Base-by-base conservation (phyloP, 2,888 invertebrate species). In the Nemotelus nigrinus region DNA sequence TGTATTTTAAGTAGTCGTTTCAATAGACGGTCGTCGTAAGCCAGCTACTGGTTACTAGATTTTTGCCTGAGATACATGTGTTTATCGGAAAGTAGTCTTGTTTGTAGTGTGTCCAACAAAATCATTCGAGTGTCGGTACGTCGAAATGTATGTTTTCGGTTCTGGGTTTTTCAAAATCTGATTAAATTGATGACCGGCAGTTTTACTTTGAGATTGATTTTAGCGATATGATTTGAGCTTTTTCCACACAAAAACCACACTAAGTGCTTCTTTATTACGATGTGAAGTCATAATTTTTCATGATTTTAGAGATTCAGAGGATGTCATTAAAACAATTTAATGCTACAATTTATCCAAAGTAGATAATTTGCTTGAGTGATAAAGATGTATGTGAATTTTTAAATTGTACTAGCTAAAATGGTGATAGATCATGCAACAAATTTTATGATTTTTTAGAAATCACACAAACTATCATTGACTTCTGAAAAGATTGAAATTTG, bases 151-250 rank as follows among this genome's bases (percentile, higher is more conserved):
- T n/a, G n/a, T 67, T 6, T 25, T 57, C 25, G 57, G 10, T 4
- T 43, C 43, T 4, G 55, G 44, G 44, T 55, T 41, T 55, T 10
- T 3, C 45, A 41, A 63, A 48, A 25, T 70, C 53, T 5, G 55
- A 3, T 70, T 70, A 55, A 70, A 70, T 70, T 70, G 55, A 47
- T 70, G 70, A 70, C 44, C 70, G 70, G 70, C 55, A 47, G 55
- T 47, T 70, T 70, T 55, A 55, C 70, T 70, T 70, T 70, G 70
- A 70, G 70, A 70, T 70, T 55, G 70, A 70, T 70, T 70, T 70
- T 70, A 70, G 70, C 70, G 70, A 70, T 70, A 70, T 4, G 6
- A 50, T 55, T 70, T 41, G 7, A 3, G 41, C 25, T 53, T 25
- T 43, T 3, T 55, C 8, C 53, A 7, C 25, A 63, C 7, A n/a